Evolutionary conservation across 2,113 vertebrate genomes (phyloP).

Genomic region (Onychostoma macrolepis): DNA sequence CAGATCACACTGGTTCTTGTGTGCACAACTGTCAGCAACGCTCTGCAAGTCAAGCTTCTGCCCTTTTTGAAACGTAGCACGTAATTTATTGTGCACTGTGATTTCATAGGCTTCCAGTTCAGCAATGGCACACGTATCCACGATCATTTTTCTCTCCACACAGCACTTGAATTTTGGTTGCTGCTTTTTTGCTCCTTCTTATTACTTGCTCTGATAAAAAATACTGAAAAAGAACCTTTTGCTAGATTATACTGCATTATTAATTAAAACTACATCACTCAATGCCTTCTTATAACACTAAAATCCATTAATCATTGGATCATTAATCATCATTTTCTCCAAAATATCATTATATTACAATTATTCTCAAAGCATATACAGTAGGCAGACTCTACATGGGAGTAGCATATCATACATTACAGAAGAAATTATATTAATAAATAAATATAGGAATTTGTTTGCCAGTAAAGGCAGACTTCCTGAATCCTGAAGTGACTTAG

Average conservation of each 20-base stretch:
- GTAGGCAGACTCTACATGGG: neutral
- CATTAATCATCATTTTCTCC: neutral
- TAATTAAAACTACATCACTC: no score
- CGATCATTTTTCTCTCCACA: neutral
- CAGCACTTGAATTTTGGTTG: neutral
- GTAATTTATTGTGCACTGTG: neutral
- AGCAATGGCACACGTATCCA: neutral
- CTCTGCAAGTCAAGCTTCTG: slow-evolving; percentile 5
- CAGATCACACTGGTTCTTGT: neutral
- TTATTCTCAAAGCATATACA: neutral
- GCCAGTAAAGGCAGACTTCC: neutral
- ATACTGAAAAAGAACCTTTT: slow-evolving; percentile 5
- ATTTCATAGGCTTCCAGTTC: neutral
- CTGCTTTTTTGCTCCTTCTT: neutral
- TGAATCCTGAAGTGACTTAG: neutral
- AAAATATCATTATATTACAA: neutral
- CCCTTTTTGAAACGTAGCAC: neutral
- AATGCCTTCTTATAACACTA: neutral
- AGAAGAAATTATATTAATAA: neutral
- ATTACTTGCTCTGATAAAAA: neutral
- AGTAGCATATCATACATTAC: neutral
- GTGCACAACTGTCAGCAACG: neutral
- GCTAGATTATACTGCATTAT: no score
- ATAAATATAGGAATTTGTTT: neutral
- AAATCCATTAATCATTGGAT: no score